A percentile compares a stretch with the other conserved stretches of the same genome.
These are phyloP conservation scores for Smutsia gigantea DNA, from an alignment of 2,797 vertebrate genomes.

Conservation along the genomic window DNA sequence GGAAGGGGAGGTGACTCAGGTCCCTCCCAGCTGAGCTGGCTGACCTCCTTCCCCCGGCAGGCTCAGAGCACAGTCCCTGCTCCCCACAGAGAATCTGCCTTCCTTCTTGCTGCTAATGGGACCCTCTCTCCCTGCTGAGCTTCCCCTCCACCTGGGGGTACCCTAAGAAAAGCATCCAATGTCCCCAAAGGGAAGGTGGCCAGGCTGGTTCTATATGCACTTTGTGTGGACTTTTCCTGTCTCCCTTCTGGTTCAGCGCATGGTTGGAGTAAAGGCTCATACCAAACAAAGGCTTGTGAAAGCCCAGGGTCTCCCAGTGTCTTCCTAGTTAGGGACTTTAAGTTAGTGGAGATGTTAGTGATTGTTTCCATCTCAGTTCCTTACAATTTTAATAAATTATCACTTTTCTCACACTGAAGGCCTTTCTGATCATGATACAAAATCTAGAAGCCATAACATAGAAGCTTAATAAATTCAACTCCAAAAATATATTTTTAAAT, in stretches of 20 bases:
- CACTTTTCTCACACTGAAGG: not conserved
- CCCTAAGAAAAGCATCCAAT: not conserved
- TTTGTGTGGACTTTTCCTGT: not conserved
- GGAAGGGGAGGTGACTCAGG: not conserved
- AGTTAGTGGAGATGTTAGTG: not conserved
- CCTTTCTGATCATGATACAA: not conserved
- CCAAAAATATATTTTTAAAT: not conserved
- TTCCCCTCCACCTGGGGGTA: not conserved
- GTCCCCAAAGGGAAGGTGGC: too few relatives aligned
- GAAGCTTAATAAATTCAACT: not conserved
- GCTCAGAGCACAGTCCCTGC: not conserved
- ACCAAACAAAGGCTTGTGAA: not conserved
- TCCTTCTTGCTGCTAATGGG: fast-evolving
- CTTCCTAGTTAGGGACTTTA: not conserved
- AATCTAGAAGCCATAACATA: not conserved
- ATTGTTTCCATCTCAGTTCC: not conserved
- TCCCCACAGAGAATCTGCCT: not conserved
- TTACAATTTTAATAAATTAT: not conserved
- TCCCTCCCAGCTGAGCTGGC: not conserved
- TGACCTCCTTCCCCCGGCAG: fast-evolving
- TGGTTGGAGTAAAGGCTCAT: not conserved
- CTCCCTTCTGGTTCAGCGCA: not conserved
- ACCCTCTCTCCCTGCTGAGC: not conserved
- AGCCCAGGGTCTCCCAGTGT: not conserved
- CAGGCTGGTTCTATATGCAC: not conserved